A percentile compares a stretch with the other conserved stretches of the same genome.
phyloP scores from a whole-genome alignment of 2,888 invertebrate genomes.

The Gandaritis pyraliata region DNA sequence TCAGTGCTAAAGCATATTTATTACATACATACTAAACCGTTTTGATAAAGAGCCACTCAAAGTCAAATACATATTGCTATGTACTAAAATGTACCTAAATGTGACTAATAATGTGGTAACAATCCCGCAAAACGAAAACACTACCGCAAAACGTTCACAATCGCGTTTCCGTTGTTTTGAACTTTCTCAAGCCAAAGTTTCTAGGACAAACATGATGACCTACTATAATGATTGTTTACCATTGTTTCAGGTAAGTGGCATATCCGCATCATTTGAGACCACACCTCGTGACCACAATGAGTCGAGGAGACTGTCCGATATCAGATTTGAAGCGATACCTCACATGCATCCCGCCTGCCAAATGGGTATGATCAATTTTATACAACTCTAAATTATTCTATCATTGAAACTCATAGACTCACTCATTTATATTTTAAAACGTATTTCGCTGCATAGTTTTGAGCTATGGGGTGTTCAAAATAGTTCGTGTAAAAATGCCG shows the following conservation, averaged over 20 bases:
- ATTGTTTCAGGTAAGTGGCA: conserved; percentile 46
- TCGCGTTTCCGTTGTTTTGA: conserved; percentile 1
- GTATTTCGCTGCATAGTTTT: no score
- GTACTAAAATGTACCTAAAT: no score
- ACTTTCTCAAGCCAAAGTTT: conserved; percentile 9
- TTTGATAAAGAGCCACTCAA: no score
- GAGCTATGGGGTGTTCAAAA: no score
- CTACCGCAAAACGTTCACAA: background rate
- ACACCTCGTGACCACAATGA: conserved; percentile 2
- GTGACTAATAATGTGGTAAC: no score
- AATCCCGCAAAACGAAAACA: no score
- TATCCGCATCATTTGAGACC: background rate
- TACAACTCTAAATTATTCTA: background rate
- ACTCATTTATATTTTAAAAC: no score
- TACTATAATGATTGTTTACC: conserved; percentile 15
- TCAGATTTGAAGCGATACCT: conserved; percentile 5
- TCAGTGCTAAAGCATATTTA: no score
- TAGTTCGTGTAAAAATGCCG: no score
- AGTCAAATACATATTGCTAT: no score
- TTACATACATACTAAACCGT: no score
- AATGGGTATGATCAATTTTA: conserved; percentile 36
- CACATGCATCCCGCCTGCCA: conserved; percentile 28
- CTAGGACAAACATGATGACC: conserved; percentile 7
- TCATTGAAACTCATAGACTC: no score
- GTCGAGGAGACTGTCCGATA: conserved; percentile 10